A percentile compares a stretch with the other conserved stretches of the same genome.
Evolutionary conservation across 2,888 invertebrate species (phyloP).

Genomic region (Autographa gamma): DNA sequence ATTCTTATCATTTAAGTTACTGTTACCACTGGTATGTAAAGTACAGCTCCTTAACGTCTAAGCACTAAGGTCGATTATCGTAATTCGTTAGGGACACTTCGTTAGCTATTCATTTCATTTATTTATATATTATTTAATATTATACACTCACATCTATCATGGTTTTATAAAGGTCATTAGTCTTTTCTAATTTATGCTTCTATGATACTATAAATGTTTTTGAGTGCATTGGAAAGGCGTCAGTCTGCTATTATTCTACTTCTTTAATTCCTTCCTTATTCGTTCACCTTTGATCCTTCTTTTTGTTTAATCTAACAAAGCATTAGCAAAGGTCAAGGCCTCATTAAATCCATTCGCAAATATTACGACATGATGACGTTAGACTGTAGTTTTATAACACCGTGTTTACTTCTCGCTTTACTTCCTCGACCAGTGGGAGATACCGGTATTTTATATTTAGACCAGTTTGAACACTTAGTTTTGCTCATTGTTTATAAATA

Average conservation of each 20-base stretch:
- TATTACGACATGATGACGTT: slow-evolving; percentile 2
- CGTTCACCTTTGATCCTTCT: background rate
- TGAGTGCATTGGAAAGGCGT: background rate
- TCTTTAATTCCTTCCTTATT: slow-evolving; percentile 3
- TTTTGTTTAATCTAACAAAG: slow-evolving; percentile 4
- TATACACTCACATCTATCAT: too few relatives aligned
- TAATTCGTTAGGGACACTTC: too few relatives aligned
- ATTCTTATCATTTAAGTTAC: background rate
- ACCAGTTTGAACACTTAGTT: slow-evolving; percentile 1
- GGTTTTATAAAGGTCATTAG: too few relatives aligned
- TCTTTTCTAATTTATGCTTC: background rate
- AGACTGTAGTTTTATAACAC: background rate
- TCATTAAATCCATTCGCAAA: background rate
- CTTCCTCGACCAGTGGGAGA: slow-evolving; percentile 1
- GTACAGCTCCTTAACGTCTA: too few relatives aligned
- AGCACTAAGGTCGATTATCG: too few relatives aligned
- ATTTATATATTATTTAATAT: too few relatives aligned
- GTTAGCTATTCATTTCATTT: too few relatives aligned
- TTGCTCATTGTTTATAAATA: slow-evolving; percentile 1
- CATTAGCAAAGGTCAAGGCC: background rate
- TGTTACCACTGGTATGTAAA: background rate
- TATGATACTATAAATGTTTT: background rate
- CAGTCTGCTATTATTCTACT: background rate
- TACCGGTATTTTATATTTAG: slow-evolving; percentile 6
- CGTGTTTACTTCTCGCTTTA: background rate